Conservation (phyloP, 2,888 invertebrate genomes). For the Heliconius charithonia region DNA sequence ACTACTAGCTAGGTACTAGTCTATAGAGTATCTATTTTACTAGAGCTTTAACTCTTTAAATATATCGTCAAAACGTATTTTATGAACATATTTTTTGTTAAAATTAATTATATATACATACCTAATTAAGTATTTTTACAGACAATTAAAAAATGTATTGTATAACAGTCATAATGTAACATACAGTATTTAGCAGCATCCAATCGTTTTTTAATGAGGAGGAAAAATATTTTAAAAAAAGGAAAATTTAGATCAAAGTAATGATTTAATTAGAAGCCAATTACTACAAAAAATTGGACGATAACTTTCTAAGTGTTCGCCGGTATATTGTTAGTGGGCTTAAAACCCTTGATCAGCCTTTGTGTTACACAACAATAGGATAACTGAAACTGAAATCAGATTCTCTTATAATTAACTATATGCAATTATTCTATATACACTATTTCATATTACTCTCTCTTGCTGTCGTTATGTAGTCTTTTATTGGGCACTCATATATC, state of each 20-base stretch:
- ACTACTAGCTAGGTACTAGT: background rate
- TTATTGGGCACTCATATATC: constrained; percentile 17
- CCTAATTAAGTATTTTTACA: too few species aligned
- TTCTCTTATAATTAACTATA: constrained; percentile 24
- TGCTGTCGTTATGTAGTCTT: background rate
- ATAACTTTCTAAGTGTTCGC: constrained; percentile 23
- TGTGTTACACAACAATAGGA: constrained; percentile 40
- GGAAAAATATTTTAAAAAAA: too few species aligned
- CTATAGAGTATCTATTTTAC: background rate
- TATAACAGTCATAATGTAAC: too few species aligned
- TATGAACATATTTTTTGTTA: too few species aligned
- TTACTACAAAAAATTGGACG: constrained; percentile 1
- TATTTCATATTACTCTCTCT: constrained; percentile 26
- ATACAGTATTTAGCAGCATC: background rate
- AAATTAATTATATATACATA: too few species aligned
- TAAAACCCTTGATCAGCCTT: constrained; percentile 34
- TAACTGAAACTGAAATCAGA: constrained; percentile 42
- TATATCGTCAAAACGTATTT: background rate
- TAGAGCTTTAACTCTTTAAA: background rate
- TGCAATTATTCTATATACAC: constrained; percentile 2
- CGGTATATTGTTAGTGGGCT: constrained; percentile 9
- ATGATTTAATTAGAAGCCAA: background rate
- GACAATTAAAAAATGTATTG: too few species aligned
- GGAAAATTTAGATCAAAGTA: background rate
- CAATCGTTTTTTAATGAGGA: background rate